phyloP scores from a whole-genome alignment of 2,113 vertebrate species.

The Barnardius zonarius region DNA sequence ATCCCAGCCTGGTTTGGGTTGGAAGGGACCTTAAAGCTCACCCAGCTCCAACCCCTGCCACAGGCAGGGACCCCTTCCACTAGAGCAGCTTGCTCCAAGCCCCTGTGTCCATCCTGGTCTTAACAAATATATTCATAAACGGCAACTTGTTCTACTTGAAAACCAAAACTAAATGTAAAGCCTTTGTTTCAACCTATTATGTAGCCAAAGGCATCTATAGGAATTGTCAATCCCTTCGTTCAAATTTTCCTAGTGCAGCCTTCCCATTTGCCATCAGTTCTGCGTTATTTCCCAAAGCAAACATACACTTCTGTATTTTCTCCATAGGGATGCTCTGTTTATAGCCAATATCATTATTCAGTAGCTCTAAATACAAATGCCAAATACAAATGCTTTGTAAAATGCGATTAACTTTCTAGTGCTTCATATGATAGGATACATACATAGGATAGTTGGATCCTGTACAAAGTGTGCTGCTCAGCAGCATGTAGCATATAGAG shows the following conservation, averaged over 20 bases:
- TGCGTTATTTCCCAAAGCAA: neutral
- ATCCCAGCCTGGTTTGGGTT: neutral
- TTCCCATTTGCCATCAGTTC: neutral
- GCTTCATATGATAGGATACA: too few species aligned
- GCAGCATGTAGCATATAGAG: neutral
- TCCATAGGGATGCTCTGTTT: neutral
- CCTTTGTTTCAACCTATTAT: neutral
- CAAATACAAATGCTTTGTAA: neutral
- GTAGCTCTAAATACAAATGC: neutral
- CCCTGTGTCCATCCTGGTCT: neutral
- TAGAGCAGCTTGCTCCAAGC: neutral
- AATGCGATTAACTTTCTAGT: too few species aligned
- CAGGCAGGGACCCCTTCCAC: neutral
- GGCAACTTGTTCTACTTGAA: neutral
- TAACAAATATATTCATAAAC: fast-evolving
- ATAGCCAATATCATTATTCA: neutral
- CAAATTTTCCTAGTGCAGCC: too few species aligned
- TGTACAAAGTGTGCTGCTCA: fast-evolving
- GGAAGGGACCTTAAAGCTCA: neutral
- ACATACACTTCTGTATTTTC: neutral
- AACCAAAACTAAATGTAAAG: neutral
- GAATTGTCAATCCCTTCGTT: neutral
- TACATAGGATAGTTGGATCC: too few species aligned
- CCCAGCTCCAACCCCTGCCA: neutral
- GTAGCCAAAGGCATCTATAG: neutral